These are phyloP conservation scores for Neotoma lepida DNA, from an alignment of 2,113 vertebrate species.

Conservation along the genomic window DNA sequence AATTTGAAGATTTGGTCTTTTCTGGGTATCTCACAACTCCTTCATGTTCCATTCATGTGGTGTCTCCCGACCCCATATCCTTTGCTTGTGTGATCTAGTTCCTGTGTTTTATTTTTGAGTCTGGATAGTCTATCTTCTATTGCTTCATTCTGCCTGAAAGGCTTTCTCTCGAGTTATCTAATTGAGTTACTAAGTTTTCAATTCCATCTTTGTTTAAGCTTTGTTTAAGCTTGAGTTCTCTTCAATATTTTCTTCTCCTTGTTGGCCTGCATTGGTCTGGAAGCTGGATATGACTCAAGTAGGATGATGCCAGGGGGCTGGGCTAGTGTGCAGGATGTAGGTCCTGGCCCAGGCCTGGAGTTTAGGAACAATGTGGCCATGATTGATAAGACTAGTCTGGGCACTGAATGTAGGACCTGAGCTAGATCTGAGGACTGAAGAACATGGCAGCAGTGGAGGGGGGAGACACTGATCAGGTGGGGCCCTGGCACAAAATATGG, in stretches of 20 bases:
- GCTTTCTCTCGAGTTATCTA: background rate
- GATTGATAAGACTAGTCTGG: background rate
- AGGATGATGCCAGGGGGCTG: background rate
- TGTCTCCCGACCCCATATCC: too few relatives aligned
- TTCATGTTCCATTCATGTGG: too few relatives aligned
- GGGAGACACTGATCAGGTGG: too few relatives aligned
- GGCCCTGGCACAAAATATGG: background rate
- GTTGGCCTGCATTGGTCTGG: background rate
- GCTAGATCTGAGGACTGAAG: background rate
- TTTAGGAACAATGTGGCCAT: background rate
- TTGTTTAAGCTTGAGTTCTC: background rate
- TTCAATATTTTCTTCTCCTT: background rate
- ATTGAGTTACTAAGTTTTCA: too few relatives aligned
- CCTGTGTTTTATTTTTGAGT: too few relatives aligned
- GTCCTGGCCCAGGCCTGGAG: background rate
- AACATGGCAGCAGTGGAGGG: background rate
- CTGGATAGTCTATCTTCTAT: too few relatives aligned
- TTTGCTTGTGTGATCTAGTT: too few relatives aligned
- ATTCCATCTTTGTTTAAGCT: too few relatives aligned
- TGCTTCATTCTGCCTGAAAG: background rate
- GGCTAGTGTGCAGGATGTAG: background rate
- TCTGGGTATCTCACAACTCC: background rate
- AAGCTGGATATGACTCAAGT: background rate
- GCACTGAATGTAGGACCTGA: background rate
- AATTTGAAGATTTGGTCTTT: background rate